A percentile compares a stretch with the other conserved stretches of the same genome.
Conservation (phyloP, 2,113 vertebrate species). For the Dicentrarchus labrax region DNA sequence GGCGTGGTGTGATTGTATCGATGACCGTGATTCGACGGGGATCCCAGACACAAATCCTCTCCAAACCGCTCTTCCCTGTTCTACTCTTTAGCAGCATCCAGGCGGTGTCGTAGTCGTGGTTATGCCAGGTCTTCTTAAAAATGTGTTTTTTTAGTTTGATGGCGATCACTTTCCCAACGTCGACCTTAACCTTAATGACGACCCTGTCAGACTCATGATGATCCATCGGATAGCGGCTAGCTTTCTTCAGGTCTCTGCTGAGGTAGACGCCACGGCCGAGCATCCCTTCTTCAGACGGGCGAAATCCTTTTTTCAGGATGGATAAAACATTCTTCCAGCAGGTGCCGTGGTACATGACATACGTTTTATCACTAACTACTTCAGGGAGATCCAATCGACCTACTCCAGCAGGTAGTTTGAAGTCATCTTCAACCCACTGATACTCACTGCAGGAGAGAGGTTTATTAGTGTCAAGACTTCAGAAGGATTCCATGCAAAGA, state of each 20-base stretch:
- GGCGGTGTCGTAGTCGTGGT: slow-evolving; percentile 28
- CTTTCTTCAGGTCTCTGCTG: slow-evolving; percentile 77
- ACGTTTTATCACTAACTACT: rapidly evolving
- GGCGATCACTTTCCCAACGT: slow-evolving; percentile 53
- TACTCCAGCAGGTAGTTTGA: rapidly evolving
- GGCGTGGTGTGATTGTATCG: neutral
- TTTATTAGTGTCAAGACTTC: rapidly evolving
- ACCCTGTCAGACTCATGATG: neutral
- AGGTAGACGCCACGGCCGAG: slow-evolving; percentile 80
- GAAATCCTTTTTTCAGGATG: slow-evolving; percentile 40
- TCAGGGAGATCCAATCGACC: rapidly evolving
- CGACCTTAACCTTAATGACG: slow-evolving; percentile 49
- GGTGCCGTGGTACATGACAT: slow-evolving; percentile 85
- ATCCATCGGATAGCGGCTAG: slow-evolving; percentile 57
- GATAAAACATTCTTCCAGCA: rapidly evolving
- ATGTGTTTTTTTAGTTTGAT: slow-evolving; percentile 66
- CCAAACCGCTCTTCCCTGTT: slow-evolving; percentile 76
- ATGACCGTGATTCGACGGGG: slow-evolving; percentile 43
- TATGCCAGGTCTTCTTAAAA: slow-evolving; percentile 60
- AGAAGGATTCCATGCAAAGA: neutral
- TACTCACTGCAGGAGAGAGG: neutral
- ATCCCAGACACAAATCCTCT: slow-evolving; percentile 82
- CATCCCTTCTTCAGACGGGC: slow-evolving; percentile 46
- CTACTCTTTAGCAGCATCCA: slow-evolving; percentile 68
- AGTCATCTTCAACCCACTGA: slow-evolving; percentile 71